A percentile compares a stretch with the other conserved stretches of the same genome.
phyloP scores from a whole-genome alignment of 2,888 invertebrate species.

The Choristoneura rosaceana region DNA sequence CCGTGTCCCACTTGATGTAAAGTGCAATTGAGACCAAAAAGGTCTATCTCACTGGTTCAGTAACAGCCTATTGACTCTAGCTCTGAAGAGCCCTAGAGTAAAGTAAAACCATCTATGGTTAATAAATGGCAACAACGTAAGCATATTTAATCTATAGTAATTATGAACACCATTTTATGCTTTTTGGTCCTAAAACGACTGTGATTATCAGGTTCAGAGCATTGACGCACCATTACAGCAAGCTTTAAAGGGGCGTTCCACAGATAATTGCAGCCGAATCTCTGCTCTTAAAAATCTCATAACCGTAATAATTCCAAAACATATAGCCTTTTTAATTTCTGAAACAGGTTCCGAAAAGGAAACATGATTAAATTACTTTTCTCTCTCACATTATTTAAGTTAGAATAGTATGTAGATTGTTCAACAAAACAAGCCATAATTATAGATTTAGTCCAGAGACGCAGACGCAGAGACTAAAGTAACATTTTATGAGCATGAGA shows the following conservation, averaged over 20 bases:
- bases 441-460: too few species aligned
- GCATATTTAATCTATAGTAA: neutral
- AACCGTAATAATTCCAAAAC: neutral
- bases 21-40: too few species aligned
- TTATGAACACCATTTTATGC: neutral
- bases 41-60: too few species aligned
- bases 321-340: neutral
- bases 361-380: constrained; percentile 3
- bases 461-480: too few species aligned
- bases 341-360: neutral
- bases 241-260: neutral
- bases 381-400: neutral
- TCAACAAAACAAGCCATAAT: too few species aligned
- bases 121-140: too few species aligned
- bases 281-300: neutral
- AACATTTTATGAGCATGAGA: too few species aligned
- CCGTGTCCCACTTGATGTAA: too few species aligned
- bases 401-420: too few species aligned
- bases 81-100: too few species aligned
- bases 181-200: neutral
- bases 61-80: too few species aligned
- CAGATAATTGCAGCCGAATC: neutral
- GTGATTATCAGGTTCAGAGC: neutral
- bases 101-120: too few species aligned
- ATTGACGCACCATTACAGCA: neutral